A percentile compares a stretch with the other conserved stretches of the same genome.
phyloP scores from a whole-genome alignment of 2,113 vertebrate species.

The Sinosuthora webbiana region DNA sequence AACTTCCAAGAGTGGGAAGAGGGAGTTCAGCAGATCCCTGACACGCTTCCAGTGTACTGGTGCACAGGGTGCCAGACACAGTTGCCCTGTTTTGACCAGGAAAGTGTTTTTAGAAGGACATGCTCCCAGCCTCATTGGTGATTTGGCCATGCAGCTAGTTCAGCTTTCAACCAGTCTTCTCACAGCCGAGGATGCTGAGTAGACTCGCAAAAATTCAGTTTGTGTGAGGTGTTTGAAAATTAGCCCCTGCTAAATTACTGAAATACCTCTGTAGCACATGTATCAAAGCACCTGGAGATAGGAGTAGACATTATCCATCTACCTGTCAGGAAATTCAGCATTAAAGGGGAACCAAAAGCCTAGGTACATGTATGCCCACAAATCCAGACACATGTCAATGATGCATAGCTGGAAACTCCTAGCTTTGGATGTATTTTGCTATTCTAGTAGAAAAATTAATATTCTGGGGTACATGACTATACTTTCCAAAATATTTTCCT shows the following conservation, averaged over 20 bases:
- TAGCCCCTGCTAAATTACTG: not conserved
- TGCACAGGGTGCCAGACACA: not conserved
- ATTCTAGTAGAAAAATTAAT: not conserved
- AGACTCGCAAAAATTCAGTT: not conserved
- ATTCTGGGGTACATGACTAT: not conserved
- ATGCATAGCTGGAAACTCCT: not conserved
- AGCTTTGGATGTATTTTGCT: not conserved
- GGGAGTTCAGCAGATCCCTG: not conserved
- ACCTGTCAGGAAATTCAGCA: not conserved
- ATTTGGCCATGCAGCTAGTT: not conserved
- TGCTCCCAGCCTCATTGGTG: not conserved
- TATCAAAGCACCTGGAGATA: not conserved
- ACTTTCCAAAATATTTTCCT: not conserved
- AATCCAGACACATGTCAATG: not conserved
- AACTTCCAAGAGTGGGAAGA: not conserved
- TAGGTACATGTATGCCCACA: not conserved
- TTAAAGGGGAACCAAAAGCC: not conserved
- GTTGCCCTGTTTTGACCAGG: not conserved
- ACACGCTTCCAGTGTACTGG: accelerated
- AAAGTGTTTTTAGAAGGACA: not conserved
- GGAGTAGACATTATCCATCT: not conserved
- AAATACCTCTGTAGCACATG: not conserved
- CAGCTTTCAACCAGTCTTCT: not conserved
- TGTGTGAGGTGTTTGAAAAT: not conserved
- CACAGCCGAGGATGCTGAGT: not conserved